Percentiles rank a stretch among this genome's conserved stretches.
phyloP scores from a whole-genome alignment of 1,140 invertebrate genomes.

The Drosophila varians region DNA sequence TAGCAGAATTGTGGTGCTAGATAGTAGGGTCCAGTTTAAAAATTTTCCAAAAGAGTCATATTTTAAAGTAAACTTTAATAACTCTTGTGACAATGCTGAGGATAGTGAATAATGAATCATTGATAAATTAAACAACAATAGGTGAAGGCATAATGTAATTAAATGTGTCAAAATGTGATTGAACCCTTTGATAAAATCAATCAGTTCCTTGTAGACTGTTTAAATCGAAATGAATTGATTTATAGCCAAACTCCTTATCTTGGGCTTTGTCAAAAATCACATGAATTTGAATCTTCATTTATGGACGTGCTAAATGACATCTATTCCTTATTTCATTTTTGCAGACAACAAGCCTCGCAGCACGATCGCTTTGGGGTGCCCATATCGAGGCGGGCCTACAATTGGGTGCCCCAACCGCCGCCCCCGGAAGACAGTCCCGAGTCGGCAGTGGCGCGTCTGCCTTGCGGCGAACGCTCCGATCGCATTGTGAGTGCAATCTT shows the following conservation, averaged over 20 bases:
- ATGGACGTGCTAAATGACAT: neutral
- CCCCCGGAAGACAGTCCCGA: conserved; percentile 94
- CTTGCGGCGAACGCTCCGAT: conserved; percentile 91
- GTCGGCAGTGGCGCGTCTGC: conserved; percentile 90
- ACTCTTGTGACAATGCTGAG: neutral
- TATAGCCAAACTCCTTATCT: neutral
- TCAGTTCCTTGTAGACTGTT: neutral
- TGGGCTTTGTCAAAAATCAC: neutral
- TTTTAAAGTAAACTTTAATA: neutral
- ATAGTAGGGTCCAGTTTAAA: too few species aligned
- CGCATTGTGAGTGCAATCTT: conserved; percentile 87
- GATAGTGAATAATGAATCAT: neutral
- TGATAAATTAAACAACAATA: neutral
- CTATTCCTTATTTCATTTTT: neutral
- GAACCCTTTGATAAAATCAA: neutral
- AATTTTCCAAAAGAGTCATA: too few species aligned
- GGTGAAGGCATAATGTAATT: neutral
- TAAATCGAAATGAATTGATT: neutral
- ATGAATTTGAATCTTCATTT: neutral
- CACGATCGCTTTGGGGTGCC: conserved; percentile 95
- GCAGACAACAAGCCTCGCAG: conserved; percentile 91
- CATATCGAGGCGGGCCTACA: conserved; percentile 91
- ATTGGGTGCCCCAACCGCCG: conserved; percentile 95
- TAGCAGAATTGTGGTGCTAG: too few species aligned
- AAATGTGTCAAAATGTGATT: neutral